A percentile compares a stretch with the other conserved stretches of the same genome.
Conservation (phyloP, 1,140 invertebrate genomes). For the Antheraea mylitta region DNA sequence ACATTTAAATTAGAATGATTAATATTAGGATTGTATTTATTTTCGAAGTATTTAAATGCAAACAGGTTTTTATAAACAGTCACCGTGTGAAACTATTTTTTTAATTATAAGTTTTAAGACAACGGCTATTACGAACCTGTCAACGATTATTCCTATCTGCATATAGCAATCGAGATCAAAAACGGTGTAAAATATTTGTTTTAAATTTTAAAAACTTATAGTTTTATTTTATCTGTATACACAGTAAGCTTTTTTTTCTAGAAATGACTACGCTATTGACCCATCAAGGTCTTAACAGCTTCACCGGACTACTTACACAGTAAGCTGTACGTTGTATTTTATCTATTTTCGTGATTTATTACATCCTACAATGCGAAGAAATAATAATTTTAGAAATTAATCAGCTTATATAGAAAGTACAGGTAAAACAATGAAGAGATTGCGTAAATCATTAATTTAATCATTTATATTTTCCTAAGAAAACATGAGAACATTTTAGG, state of each 20-base stretch:
- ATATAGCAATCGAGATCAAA: background rate
- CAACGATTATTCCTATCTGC: background rate
- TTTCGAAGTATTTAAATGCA: background rate
- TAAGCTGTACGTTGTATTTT: too few relatives aligned
- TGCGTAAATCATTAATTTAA: background rate
- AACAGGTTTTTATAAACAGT: constrained; percentile 3
- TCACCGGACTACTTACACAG: too few relatives aligned
- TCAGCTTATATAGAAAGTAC: background rate
- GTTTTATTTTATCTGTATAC: background rate
- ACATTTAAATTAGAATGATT: too few relatives aligned
- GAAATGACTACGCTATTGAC: too few relatives aligned
- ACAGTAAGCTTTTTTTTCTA: too few relatives aligned
- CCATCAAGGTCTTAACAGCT: too few relatives aligned
- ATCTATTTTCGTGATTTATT: too few relatives aligned
- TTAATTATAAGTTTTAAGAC: background rate
- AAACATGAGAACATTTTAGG: too few relatives aligned
- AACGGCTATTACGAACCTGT: background rate
- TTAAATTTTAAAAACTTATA: background rate
- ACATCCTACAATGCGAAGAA: too few relatives aligned
- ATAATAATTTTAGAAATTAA: too few relatives aligned
- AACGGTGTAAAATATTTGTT: background rate
- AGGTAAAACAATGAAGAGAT: background rate
- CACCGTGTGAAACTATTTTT: background rate
- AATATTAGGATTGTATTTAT: background rate
- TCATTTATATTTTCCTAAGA: too few relatives aligned